Base-by-base conservation (phyloP, 1,140 invertebrate genomes). In the Habropoda laboriosa region DNA sequence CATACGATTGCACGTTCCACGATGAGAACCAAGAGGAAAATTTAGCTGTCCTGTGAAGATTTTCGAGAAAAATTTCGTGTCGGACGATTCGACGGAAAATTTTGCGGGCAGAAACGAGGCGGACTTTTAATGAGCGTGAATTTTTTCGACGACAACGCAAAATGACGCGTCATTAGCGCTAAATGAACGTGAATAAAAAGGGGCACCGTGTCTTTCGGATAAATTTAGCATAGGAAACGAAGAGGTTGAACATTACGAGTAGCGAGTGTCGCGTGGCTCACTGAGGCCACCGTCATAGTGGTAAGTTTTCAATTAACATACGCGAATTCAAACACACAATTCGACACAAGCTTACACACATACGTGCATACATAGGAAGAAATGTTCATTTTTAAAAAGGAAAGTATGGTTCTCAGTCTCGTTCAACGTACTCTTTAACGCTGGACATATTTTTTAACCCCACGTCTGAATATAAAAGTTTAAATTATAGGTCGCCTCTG, bases 271-370 rank as follows among this genome's bases (percentile, higher is more conserved):
- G n/a, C 21, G 47, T 64, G n/a, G n/a, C n/a, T 18, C 58, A 21
- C 24, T 7, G 40, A 35, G 24, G n/a, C 16, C 16, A 16, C 21
- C n/a, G 13, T 30, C 12, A 12, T 6, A 18, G 27, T n/a, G n/a
- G n/a, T n/a, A n/a, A 47, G 74, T 55, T n/a, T n/a, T n/a, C n/a
- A 77, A 77, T 77, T 77, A 77, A 77, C 74, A 57, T 49, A 53
- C 24, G 12, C 51, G 64, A 71, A 55, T 67, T 30, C 27, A 42
- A 27, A 30, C 61, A 27, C 27, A 38, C 27, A 10, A 35, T 67
- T 47, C 40, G 40, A 45, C 57, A 12, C 32, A 16, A 21, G 67
- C 30, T 21, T n/a, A n/a, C n/a, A n/a, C n/a, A n/a, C n/a, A n/a
- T n/a, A n/a, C n/a, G n/a, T n/a, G n/a, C n/a, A n/a, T n/a, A n/a